Conservation (phyloP, 2,797 vertebrate genomes). For the Malacoctenus gilli region DNA sequence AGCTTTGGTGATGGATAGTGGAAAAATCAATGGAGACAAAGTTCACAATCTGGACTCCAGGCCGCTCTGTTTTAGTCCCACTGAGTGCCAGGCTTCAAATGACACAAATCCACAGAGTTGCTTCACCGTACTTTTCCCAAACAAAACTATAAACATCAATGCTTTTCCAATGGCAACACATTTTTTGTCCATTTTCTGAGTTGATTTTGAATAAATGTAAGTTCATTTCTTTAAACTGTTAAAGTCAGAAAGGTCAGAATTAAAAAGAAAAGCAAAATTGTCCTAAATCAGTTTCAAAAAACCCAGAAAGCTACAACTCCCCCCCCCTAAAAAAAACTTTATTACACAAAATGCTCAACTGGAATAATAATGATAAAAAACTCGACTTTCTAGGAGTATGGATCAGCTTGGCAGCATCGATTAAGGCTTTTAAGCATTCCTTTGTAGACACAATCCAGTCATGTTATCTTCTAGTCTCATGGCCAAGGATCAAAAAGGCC, state of each 20-base stretch:
- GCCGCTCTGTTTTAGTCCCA: constrained; percentile 2
- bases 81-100: constrained; percentile 6
- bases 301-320: too few relatives aligned
- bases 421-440: not conserved
- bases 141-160: not conserved
- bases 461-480: not conserved
- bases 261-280: too few relatives aligned
- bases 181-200: too few relatives aligned
- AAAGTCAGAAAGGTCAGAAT: too few relatives aligned
- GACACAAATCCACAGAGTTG: not conserved
- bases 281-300: too few relatives aligned
- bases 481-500: constrained; percentile 17
- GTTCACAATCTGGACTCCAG: not conserved
- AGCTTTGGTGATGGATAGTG: not conserved
- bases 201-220: too few relatives aligned
- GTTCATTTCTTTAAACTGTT: too few relatives aligned
- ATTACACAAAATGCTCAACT: too few relatives aligned
- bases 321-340: too few relatives aligned
- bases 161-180: too few relatives aligned
- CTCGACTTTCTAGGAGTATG: not conserved
- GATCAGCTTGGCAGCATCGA: not conserved
- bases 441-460: not conserved
- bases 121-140: too few relatives aligned
- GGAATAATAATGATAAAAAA: too few relatives aligned
- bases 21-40: constrained; percentile 13